A percentile compares a stretch with the other conserved stretches of the same genome.
phyloP scores from a whole-genome alignment of 2,797 vertebrate genomes.

The Scolopax rusticola region DNA sequence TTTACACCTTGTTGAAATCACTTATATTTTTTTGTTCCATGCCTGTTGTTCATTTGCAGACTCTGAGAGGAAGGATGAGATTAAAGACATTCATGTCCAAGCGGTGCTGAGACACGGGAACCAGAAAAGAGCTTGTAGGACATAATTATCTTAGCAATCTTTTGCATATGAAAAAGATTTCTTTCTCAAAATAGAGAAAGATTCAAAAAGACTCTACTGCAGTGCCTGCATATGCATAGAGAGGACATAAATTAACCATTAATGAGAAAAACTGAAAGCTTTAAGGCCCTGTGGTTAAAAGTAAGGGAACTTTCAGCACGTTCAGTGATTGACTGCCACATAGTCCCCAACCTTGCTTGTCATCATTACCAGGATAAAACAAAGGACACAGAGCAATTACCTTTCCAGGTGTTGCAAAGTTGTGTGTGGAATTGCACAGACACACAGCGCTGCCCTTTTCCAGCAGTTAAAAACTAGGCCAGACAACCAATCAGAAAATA shows the following conservation, averaged over 20 bases:
- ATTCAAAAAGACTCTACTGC: fast-evolving
- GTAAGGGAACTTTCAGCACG: background rate
- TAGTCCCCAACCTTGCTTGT: background rate
- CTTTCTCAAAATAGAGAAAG: background rate
- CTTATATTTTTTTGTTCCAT: background rate
- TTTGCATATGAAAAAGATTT: background rate
- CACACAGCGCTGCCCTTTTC: background rate
- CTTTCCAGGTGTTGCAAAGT: background rate
- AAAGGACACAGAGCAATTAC: background rate
- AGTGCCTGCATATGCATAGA: fast-evolving
- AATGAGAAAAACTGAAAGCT: background rate
- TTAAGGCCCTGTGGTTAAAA: background rate
- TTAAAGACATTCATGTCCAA: background rate
- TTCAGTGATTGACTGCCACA: background rate
- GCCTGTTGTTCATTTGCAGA: too few relatives aligned
- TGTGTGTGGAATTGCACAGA: background rate
- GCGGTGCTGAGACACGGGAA: background rate
- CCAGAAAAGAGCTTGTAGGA: background rate
- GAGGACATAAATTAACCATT: fast-evolving
- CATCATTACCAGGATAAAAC: background rate
- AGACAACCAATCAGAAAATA: background rate
- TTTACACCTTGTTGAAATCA: background rate
- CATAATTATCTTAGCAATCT: fast-evolving
- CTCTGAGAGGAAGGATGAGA: background rate
- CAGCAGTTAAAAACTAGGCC: background rate